Percentiles rank a stretch among this genome's conserved stretches.
These are phyloP conservation scores for Oryzias javanicus DNA, from an alignment of 2,113 vertebrate genomes.

Conservation along the genomic window DNA sequence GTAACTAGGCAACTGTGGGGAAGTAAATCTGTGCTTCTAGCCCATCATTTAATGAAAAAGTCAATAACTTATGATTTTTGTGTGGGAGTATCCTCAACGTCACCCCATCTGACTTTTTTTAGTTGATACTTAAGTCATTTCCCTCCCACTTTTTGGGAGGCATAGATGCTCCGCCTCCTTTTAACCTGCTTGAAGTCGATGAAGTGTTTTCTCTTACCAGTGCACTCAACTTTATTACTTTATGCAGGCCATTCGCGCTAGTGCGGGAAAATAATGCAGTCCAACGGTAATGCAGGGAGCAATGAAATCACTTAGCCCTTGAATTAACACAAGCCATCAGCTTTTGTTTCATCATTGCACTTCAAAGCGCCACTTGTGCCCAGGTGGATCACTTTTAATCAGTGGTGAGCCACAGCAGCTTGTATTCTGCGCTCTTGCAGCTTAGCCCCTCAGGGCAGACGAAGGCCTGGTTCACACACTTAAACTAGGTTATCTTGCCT, in stretches of 20 bases:
- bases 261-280: constrained; percentile 58
- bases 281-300: constrained; percentile 43
- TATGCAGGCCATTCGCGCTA: constrained; percentile 42
- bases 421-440: constrained; percentile 31
- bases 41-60: constrained; percentile 66
- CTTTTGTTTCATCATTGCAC: constrained; percentile 60
- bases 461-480: constrained; percentile 3
- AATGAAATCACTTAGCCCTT: constrained; percentile 60
- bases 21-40: constrained; percentile 47
- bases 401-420: constrained; percentile 56
- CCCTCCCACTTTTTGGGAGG: no score
- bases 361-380: constrained; percentile 57
- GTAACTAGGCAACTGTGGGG: constrained; percentile 74
- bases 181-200: constrained; percentile 13
- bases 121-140: background rate
- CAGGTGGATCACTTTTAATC: constrained; percentile 69
- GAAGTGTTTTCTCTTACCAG: constrained; percentile 49
- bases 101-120: constrained; percentile 33
- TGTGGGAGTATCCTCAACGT: constrained; percentile 43
- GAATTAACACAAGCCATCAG: constrained; percentile 60
- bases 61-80: constrained; percentile 62
- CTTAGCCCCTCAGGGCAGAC: constrained; percentile 50
- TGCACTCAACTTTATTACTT: constrained; percentile 65
- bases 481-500: constrained; percentile 38
- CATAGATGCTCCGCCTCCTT: no score